These are phyloP conservation scores for Takifugu ocellatus DNA, from an alignment of 2,797 vertebrate species.

Conservation along the genomic window DNA sequence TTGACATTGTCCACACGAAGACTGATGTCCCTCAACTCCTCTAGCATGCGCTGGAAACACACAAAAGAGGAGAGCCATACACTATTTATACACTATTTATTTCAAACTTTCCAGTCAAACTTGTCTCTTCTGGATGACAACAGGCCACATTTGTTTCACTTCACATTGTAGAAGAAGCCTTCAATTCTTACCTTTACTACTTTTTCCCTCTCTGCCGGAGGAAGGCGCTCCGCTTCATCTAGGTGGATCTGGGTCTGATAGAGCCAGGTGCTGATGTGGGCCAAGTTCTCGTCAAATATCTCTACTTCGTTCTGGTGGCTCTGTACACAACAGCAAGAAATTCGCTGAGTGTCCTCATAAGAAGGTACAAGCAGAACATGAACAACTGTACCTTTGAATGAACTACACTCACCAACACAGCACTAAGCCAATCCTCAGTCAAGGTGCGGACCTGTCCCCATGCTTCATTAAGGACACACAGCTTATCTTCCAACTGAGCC, in stretches of 20 bases:
- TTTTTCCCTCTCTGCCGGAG: conserved; percentile 81
- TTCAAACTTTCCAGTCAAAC: background rate
- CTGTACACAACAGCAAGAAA: conserved; percentile 57
- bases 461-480: conserved; percentile 84
- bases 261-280: conserved; percentile 98
- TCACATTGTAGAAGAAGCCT: background rate
- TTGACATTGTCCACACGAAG: conserved; percentile 87
- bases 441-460: conserved; percentile 86
- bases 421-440: conserved; percentile 91
- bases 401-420: conserved; percentile 81
- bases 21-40: conserved; percentile 85
- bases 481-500: conserved; percentile 79
- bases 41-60: conserved; percentile 78
- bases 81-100: background rate
- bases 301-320: conserved; percentile 94
- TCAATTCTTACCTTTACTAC: conserved; percentile 80
- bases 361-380: background rate
- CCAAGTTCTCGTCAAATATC: conserved; percentile 94
- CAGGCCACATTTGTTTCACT: background rate
- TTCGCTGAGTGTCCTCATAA: background rate
- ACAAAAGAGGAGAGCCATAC: background rate
- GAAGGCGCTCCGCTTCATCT: conserved; percentile 90
- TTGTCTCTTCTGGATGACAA: background rate
- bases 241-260: conserved; percentile 95
- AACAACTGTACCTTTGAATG: background rate